phyloP scores from a whole-genome alignment of 2,888 invertebrate genomes.

The Drosophila monieri region DNA sequence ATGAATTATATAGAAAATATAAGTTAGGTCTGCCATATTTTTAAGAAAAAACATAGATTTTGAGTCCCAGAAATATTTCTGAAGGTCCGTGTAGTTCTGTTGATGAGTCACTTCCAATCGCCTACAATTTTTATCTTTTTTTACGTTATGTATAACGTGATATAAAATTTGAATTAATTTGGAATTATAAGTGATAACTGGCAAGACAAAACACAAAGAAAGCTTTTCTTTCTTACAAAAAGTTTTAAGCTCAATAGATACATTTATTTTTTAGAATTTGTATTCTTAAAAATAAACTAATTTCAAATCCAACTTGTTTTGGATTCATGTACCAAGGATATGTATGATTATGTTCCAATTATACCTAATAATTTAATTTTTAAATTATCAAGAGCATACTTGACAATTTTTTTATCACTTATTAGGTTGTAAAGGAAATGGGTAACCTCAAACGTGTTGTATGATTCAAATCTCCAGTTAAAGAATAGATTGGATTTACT shows the following conservation, averaged over 20 bases:
- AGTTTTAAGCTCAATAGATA: no score
- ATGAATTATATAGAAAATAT: no score
- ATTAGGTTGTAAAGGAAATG: neutral
- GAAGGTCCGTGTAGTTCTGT: no score
- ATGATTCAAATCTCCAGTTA: neutral
- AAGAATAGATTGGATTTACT: constrained; percentile 56
- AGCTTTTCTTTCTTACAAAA: neutral
- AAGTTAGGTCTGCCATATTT: no score
- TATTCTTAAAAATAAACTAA: no score
- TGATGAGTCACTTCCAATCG: neutral
- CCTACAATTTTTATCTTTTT: neutral
- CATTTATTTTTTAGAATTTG: no score
- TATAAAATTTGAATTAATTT: neutral
- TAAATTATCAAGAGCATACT: neutral
- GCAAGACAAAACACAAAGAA: neutral
- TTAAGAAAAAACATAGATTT: no score
- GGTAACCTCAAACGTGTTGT: constrained; percentile 1
- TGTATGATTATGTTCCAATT: no score
- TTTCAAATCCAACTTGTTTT: no score
- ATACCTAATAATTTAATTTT: neutral
- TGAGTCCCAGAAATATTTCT: no score
- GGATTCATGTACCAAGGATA: no score
- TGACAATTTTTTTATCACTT: neutral
- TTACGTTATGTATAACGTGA: neutral
- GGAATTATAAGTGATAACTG: neutral